Base-by-base conservation (phyloP, 2,888 invertebrate species). In the Acleris literana region DNA sequence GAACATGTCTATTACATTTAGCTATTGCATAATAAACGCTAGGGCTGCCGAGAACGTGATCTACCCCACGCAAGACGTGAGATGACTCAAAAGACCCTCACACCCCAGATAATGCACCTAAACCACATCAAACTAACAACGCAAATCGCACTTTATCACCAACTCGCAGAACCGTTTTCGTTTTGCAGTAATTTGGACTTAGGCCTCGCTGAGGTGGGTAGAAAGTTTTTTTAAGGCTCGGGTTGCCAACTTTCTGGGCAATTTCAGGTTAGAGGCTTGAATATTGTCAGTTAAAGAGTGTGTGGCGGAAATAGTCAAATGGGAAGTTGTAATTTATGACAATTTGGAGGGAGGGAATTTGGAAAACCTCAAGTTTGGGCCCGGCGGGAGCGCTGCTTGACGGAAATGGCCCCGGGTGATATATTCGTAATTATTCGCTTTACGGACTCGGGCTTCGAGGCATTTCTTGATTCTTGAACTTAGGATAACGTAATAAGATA, bases 21-120 rank as follows among this genome's bases (percentile, higher is more conserved):
- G 82, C 81, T 85, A 86, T 85, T 87, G 85, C 86, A 87, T 87
- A 87, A 86, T 86, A 86, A 87, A 86, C 85, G 86, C 79, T 77
- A 79, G 73, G 82, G 77, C 79, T 78, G 74, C 76, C 75, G 75
- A 74, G 80, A 81, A 85, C 85, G 80, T 79, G 80, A 77, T 76
- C 75, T 73, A 72, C 72, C 77, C 76, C 78, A 76, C 78, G 72
- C 71, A 72, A 73, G 72, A 87, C 87, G 87, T 88, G 87, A 81
- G 77, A 59, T 65, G 85, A 84, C 77, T 87, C 74, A 73, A 70
- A 78, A 74, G 76, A 77, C 71, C 69, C 68, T 71, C 61, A 54
- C 64, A 68, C 64, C 44, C 64, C 73, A 70, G 70, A 76, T 72
- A 71, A 77, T 76, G 77, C 78, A 78, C 76, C 79, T 69, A 75